Evolutionary conservation across 2,888 invertebrate species (phyloP), one percentile per base, ranked within the genome.

Genomic region (Acrobasis repandana): DNA sequence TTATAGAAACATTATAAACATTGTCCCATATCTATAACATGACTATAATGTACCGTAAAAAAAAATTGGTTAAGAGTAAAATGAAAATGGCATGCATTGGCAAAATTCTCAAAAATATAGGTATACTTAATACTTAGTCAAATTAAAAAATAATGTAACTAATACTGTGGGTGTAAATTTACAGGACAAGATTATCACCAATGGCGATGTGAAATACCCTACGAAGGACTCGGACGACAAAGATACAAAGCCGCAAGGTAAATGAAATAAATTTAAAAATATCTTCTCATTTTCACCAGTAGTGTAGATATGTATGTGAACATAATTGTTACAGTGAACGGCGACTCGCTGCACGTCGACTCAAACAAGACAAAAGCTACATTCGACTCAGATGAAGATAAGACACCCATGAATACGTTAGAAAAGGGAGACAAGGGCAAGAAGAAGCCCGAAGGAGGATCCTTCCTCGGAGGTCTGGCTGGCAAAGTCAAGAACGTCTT

Each of bases 341-440:
- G 93, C 16, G 87, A 87, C 57, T 80, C 88, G 11, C 78, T 90
- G 34, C 88, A 92, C 65, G 86, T 90, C 15, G 90, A 91, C 66
- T 90, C 92, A 2, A 93, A 93, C 77, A 93, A 93, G 67, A 88
- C 89, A 43, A 92, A 93, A 73, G 92, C 93, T 1, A 91, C 92
- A 1, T 91, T 94, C 62, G 93, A 93, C 69, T 93, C 94, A 0
- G 92, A 93, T 54, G 91, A 93, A 72, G 93, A 93, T 60, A 93
- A 93, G 72, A 93, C 92, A 14, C 90, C 93, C 8, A 91, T 92
- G 78, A 93, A 93, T 63, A 90, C 94, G 15, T 81, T 93, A n/a
- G 87, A 90, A 59, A 92, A 91, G 65, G 85, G 93, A n/a, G 87
- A 90, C 58, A 92, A 91, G 65, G 85, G 93, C 61, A 92, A 92